phyloP scores from a whole-genome alignment of 1,140 invertebrate genomes.

The Cylas formicarius region DNA sequence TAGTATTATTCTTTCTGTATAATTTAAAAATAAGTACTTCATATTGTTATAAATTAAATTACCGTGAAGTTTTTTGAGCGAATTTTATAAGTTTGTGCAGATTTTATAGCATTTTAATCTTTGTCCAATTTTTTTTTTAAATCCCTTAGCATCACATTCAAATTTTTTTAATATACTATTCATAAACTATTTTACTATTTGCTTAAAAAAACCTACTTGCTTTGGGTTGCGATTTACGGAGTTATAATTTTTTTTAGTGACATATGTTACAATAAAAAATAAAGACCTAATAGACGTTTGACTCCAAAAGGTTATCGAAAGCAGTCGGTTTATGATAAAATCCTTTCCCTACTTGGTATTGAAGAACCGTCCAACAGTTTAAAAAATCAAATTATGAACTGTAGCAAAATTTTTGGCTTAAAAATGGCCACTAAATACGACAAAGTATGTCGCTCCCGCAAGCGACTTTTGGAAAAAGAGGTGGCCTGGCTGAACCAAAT shows the following conservation, averaged over 20 bases:
- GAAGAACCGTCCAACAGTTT: background rate
- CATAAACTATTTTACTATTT: background rate
- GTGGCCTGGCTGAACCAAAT: conserved; percentile 2
- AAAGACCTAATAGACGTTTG: background rate
- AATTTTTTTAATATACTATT: background rate
- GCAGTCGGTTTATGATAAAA: too few species aligned
- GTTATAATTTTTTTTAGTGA: conserved; percentile 5
- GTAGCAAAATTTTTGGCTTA: conserved; percentile 1
- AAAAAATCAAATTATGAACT: background rate
- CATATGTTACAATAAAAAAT: background rate
- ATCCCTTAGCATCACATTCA: too few species aligned
- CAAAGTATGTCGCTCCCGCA: background rate
- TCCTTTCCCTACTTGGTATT: too few species aligned
- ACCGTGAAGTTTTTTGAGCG: background rate
- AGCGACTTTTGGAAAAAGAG: background rate
- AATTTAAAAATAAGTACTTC: conserved; percentile 6
- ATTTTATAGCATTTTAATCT: background rate
- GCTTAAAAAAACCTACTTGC: background rate
- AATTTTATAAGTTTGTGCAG: background rate
- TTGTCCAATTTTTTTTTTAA: background rate
- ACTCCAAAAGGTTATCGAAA: too few species aligned
- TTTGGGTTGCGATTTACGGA: conserved; percentile 1
- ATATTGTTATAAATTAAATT: background rate
- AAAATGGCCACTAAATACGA: conserved; percentile 1
- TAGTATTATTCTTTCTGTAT: too few species aligned